A percentile compares a stretch with the other conserved stretches of the same genome.
These are phyloP conservation scores for Carcinoscorpius rotundicauda DNA, from an alignment of 1,140 invertebrate species.

Conservation along the genomic window DNA sequence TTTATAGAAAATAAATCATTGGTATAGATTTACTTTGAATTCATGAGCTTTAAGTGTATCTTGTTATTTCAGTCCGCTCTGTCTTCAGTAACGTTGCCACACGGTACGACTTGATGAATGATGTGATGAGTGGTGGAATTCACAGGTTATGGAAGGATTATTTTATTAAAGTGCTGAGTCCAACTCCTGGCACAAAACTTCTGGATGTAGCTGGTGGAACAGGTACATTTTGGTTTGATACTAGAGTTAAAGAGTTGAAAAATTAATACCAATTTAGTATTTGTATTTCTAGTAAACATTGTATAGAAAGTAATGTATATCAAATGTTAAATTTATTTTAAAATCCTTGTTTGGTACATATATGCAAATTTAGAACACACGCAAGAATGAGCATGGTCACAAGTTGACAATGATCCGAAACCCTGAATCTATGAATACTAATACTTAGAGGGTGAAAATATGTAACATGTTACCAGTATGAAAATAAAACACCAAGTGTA, in stretches of 20 bases:
- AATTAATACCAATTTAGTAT: no score
- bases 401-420: no score
- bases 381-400: no score
- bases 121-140: conserved; percentile 89
- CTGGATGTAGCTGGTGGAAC: conserved; percentile 96
- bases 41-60: conserved; percentile 1
- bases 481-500: no score
- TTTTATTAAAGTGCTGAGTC: conserved; percentile 67
- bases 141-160: conserved; percentile 96
- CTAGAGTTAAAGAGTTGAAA: no score
- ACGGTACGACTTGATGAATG: conserved; percentile 97
- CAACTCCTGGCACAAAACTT: conserved; percentile 59
- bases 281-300: no score
- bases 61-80: conserved; percentile 56
- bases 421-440: no score
- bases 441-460: no score
- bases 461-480: no score
- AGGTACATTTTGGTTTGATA: conserved; percentile 43
- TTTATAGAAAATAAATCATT: conserved; percentile 3
- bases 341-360: no score
- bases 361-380: no score
- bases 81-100: conserved; percentile 92
- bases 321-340: background rate
- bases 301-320: no score
- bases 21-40: background rate